Evolutionary conservation across 2,888 invertebrate genomes (phyloP), one percentile per base, ranked within the genome.

Genomic region (Perithous albicinctus): DNA sequence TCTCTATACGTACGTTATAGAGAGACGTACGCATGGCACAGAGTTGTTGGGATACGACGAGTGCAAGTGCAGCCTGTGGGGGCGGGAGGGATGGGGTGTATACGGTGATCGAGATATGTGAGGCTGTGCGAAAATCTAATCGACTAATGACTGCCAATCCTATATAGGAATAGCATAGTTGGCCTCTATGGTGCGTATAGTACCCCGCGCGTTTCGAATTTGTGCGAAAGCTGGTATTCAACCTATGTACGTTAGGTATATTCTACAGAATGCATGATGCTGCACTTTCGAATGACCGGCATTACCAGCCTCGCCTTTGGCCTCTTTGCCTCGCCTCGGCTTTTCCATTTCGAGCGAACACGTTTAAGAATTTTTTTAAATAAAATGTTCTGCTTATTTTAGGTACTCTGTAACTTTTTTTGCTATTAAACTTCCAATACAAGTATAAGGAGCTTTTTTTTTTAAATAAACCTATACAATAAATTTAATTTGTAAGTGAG

Each of bases 61-160:
- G 51, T 54, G 67, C 38, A 20, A 35, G 1, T 51, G 51, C 20
- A 54, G 35, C n/a, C n/a, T n/a, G n/a, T n/a, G n/a, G n/a, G n/a
- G n/a, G n/a, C n/a, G n/a, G n/a, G n/a, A n/a, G n/a, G n/a, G n/a
- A n/a, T n/a, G n/a, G n/a, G n/a, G n/a, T n/a, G 51, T 18, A 29
- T 59, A 86, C 86, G 86, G 84, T 85, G 85, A 85, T 85, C 87
- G 87, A 87, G 88, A 89, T 86, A 84, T 84, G 88, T 88, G 86
- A 87, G 78, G 79, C 86, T 78, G 81, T 66, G 75, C 83, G 85
- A 82, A 87, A 89, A 88, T 89, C 88, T 89, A 89, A 89, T 89
- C 89, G 87, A 86, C 88, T 89, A 89, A 89, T 89, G 89, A 89
- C 89, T 88, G 88, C 85, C 83, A 85, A 85, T 85, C 84, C 84